Conservation (phyloP, 2,797 vertebrate species). For the Labeo calbasu region DNA sequence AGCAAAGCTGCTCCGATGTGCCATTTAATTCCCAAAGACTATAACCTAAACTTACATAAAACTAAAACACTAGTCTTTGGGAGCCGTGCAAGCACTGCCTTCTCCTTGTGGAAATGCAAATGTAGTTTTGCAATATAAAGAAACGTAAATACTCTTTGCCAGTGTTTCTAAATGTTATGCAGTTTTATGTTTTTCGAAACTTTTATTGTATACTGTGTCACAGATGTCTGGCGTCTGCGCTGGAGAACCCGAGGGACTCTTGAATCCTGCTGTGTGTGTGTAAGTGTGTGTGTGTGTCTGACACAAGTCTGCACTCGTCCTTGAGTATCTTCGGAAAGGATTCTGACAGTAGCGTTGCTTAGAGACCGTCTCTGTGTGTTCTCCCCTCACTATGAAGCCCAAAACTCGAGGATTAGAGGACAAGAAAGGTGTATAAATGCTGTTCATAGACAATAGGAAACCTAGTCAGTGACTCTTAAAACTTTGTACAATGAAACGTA, state of each 20-base stretch:
- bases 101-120: background rate
- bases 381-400: conserved; percentile 14
- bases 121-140: conserved; percentile 6
- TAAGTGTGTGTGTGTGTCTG: conserved; percentile 33
- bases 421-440: conserved; percentile 38
- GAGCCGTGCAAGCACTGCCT: background rate
- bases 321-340: conserved; percentile 54
- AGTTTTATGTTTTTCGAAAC: conserved; percentile 4
- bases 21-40: conserved; percentile 10
- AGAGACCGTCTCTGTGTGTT: conserved; percentile 54
- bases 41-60: conserved; percentile 14
- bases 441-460: conserved; percentile 34
- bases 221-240: conserved; percentile 3
- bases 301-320: conserved; percentile 60
- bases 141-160: background rate
- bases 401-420: conserved; percentile 29
- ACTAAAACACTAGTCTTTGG: background rate
- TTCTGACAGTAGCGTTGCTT: conserved; percentile 64
- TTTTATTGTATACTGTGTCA: conserved; percentile 24
- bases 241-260: conserved; percentile 4
- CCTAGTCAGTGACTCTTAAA: conserved; percentile 31
- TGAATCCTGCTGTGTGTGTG: conserved; percentile 23
- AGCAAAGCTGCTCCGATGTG: background rate
- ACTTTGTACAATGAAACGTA: conserved; percentile 29
- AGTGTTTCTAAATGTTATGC: background rate